A percentile compares a stretch with the other conserved stretches of the same genome.
Evolutionary conservation across 2,797 vertebrate species (phyloP).

Genomic region (Momotus momota): DNA sequence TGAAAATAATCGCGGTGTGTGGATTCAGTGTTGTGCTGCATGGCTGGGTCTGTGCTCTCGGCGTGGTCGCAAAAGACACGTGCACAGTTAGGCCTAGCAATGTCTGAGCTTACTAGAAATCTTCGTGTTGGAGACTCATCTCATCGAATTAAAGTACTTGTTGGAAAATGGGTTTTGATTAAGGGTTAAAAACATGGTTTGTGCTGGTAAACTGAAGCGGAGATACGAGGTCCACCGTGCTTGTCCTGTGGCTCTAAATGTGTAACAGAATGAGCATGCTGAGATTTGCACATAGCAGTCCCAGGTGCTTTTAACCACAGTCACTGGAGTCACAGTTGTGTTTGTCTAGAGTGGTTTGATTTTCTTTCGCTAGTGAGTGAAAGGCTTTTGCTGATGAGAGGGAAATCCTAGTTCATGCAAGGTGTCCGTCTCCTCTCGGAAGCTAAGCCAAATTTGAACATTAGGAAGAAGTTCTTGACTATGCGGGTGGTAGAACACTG

Average conservation of each 20-base stretch:
- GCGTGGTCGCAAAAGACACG: accelerated
- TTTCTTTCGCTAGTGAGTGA: background rate
- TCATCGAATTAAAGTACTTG: background rate
- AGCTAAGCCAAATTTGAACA: background rate
- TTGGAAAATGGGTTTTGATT: background rate
- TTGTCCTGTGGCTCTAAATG: background rate
- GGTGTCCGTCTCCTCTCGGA: background rate
- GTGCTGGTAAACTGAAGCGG: background rate
- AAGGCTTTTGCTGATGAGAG: background rate
- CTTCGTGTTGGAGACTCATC: background rate
- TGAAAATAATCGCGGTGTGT: background rate
- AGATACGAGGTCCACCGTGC: background rate
- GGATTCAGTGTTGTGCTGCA: background rate
- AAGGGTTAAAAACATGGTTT: background rate
- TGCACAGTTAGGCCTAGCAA: background rate
- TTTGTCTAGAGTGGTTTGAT: background rate
- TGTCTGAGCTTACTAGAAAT: background rate
- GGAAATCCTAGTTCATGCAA: background rate
- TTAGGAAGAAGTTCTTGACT: too few species aligned
- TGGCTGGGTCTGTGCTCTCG: background rate
- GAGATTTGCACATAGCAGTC: background rate
- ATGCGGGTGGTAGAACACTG: too few species aligned
- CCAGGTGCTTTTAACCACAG: background rate
- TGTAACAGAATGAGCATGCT: background rate
- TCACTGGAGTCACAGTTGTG: background rate